Conservation (phyloP, 2,113 vertebrate species). For the Pholis gunnellus region DNA sequence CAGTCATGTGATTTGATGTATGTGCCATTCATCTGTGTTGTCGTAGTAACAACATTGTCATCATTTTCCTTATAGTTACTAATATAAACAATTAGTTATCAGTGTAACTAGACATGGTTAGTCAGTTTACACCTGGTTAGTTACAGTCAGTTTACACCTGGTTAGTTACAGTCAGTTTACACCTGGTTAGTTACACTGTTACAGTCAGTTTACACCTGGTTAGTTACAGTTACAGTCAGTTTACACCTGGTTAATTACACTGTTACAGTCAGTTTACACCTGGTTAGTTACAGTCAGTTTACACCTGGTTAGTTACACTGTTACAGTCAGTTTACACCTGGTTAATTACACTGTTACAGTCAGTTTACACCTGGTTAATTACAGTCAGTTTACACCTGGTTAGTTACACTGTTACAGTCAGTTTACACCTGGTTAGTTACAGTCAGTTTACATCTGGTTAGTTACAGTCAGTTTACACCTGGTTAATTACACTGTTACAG, state of each 20-base stretch:
- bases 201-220: neutral
- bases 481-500: neutral
- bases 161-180: neutral
- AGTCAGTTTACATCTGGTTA: neutral
- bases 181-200: neutral
- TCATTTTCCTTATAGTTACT: neutral
- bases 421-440: neutral
- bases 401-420: neutral
- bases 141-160: neutral
- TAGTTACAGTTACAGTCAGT: neutral
- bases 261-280: neutral
- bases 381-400: neutral
- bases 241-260: neutral
- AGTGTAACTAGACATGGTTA: neutral
- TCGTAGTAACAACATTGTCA: constrained; percentile 21
- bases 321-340: neutral
- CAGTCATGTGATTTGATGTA: constrained; percentile 57
- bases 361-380: neutral
- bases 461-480: neutral
- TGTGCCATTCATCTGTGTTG: constrained; percentile 56
- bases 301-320: neutral
- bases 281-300: neutral
- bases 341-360: neutral
- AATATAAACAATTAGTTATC: neutral
- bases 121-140: neutral